Evolutionary conservation across 2,113 vertebrate species (phyloP), one percentile per base, ranked within the genome.

Genomic region (Colistium nudipinnis): DNA sequence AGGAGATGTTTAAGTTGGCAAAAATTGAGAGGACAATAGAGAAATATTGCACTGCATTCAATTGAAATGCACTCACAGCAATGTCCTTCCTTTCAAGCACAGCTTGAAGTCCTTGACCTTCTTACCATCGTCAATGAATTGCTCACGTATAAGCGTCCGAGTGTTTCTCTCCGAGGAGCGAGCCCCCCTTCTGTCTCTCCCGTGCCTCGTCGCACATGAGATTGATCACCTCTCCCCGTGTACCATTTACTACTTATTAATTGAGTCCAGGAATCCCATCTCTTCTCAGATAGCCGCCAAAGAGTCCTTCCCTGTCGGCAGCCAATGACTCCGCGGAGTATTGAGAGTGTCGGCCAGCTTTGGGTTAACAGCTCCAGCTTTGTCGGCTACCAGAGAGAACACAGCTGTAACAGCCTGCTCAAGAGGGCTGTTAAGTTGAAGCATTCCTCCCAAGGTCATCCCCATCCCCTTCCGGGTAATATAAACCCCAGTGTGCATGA

Each of bases 401-500:
- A 51, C 41, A 70, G 68, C 62, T 6, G 61, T 33, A 45, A 57
- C 44, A 70, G 47, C 12, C 45, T 27, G 60, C 82, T 74, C 59
- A 10, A 16, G 71, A 33, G 74, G 57, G 67, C 52, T 63, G 67
- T 83, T 76, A 84, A 82, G 53, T 54, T 64, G 60, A 78, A 71
- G 72, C 59, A 30, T 81, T 66, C 48, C 70, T 70, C 71, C 55
- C 85, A 86, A 85, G 82, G 87, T 85, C 74, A 45, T 71, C 48
- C 61, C 62, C 22, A 2, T 62, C 62, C 54, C 43, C 47, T 4
- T 59, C 22, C 25, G 30, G 63, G 65, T 36, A 9, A 44, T 16
- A 75, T 86, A 85, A 85, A 87, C 87, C 80, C 74, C 41, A 16
- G 59, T 41, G 57, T 22, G 66, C 24, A 33, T 60, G 65, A 78